These are phyloP conservation scores for Hemichromis elongatus DNA, from an alignment of 2,113 vertebrate genomes.

Conservation along the genomic window DNA sequence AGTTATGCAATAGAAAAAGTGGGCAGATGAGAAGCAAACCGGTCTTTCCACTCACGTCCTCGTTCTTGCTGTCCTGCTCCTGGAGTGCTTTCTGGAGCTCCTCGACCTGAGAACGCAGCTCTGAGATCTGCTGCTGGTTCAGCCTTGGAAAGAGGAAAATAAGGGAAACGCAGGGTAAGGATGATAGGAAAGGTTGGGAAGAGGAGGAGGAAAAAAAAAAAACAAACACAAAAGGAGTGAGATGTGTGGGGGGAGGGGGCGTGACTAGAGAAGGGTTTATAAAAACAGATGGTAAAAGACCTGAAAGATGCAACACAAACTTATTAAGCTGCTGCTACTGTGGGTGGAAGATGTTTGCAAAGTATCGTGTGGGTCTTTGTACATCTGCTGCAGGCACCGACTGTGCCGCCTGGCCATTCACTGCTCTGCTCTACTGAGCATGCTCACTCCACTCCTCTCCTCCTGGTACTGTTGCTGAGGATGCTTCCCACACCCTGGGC, in stretches of 20 bases:
- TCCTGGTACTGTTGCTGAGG: constrained; percentile 56
- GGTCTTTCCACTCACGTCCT: constrained; percentile 79
- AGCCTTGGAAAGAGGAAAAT: constrained; percentile 62
- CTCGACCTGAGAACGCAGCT: constrained; percentile 81
- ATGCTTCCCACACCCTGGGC: constrained; percentile 66
- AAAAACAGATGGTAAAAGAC: not conserved
- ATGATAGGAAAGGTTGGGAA: not conserved
- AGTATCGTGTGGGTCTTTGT: constrained; percentile 3
- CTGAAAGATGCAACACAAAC: not conserved
- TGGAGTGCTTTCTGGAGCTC: constrained; percentile 82
- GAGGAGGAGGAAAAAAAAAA: not conserved
- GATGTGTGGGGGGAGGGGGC: not conserved
- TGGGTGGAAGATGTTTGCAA: constrained; percentile 22
- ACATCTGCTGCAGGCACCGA: constrained; percentile 5
- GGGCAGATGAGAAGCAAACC: not conserved
- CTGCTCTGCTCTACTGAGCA: constrained; percentile 41
- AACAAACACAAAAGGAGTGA: not conserved
- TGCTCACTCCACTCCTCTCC: constrained; percentile 51
- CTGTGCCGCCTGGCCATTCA: constrained; percentile 36
- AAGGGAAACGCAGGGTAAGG: not conserved
- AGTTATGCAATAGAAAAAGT: not conserved
- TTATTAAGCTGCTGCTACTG: not conserved
- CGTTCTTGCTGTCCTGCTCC: constrained; percentile 80
- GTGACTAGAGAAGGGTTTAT: not conserved
- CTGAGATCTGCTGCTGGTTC: constrained; percentile 81